Conservation (phyloP, 2,888 invertebrate genomes). For the Rapana venosa region DNA sequence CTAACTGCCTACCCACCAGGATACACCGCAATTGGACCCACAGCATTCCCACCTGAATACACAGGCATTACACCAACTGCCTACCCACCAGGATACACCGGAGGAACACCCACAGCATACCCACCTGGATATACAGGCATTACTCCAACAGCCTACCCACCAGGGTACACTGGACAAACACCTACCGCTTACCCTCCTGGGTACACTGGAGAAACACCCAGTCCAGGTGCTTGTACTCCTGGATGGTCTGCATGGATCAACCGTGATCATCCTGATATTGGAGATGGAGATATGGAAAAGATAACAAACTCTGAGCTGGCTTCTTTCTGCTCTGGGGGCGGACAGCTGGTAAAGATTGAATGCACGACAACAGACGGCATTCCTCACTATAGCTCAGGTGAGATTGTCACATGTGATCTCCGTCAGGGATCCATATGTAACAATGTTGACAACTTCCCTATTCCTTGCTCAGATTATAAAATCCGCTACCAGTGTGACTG, state of each 20-base stretch:
- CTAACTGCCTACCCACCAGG: slow-evolving; percentile 18
- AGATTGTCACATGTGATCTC: slow-evolving; percentile 77
- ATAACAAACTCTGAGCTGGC: slow-evolving; percentile 57
- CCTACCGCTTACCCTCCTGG: slow-evolving; percentile 16
- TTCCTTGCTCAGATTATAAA: slow-evolving; percentile 65
- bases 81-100: slow-evolving; percentile 60
- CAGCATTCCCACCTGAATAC: slow-evolving; percentile 36
- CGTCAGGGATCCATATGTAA: slow-evolving; percentile 83
- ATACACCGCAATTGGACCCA: neutral
- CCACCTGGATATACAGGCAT: neutral
- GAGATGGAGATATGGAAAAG: slow-evolving; percentile 65
- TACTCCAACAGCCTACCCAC: slow-evolving; percentile 22
- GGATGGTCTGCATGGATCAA: slow-evolving; percentile 49
- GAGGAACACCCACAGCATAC: slow-evolving; percentile 11
- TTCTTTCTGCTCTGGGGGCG: slow-evolving; percentile 62
- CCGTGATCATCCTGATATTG: slow-evolving; percentile 58
- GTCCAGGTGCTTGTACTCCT: slow-evolving; percentile 32
- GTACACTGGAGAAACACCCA: slow-evolving; percentile 26
- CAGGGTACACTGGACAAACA: slow-evolving; percentile 1
- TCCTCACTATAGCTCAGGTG: slow-evolving; percentile 41
- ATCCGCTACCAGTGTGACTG: slow-evolving; percentile 79
- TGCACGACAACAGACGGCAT: slow-evolving; percentile 63
- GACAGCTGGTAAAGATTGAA: slow-evolving; percentile 61
- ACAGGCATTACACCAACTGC: slow-evolving; percentile 53
- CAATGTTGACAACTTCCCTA: slow-evolving; percentile 57